Base-by-base conservation (phyloP, 2,888 invertebrate genomes). In the Diabrotica balteata region DNA sequence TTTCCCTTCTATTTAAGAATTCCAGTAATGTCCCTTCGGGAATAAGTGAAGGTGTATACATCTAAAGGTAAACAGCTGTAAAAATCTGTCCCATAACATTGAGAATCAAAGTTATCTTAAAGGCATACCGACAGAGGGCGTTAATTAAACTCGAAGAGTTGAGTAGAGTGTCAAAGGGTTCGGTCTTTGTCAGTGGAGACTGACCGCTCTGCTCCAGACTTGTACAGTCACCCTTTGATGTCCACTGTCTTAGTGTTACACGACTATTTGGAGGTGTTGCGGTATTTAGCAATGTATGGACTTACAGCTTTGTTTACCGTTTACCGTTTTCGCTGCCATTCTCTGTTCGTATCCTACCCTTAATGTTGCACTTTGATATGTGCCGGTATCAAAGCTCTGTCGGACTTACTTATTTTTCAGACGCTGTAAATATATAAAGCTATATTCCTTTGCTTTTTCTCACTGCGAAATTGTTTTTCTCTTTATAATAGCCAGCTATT, bases 211-310 rank as follows among this genome's bases (percentile, higher is more conserved):
- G 79, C 79, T 77, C 76, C 79, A 78, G 79, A 80, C 79, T 80
- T 79, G 46, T 11, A 54, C 51, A 45, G 63, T 46, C 49, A 73
- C 73, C 79, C 81, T 81, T 82, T 81, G 81, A 82, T 82, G 82
- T 83, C 81, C 81, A 80, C 79, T 81, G 81, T 83, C 83, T 83
- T 83, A 82, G 80, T 83, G 81, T 83, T 82, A 82, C 82, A 79
- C 76, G 80, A 81, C 83, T 82, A 81, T 81, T 82, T 80, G 79
- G 82, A 82, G 83, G 82, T 82, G 82, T 83, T 83, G 83, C 79
- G 83, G 83, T 82, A 78, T 81, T 82, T 80, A 82, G 81, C 80
- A 81, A 82, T 81, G 82, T 81, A 82, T 82, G 79, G 80, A 77
- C 51, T 64, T 74, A 55, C 55, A 44, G 77, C 76, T 75, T 78